Evolutionary conservation across 2,888 invertebrate genomes (phyloP), one percentile per base, ranked within the genome.

Genomic region (Crepidodera aurea): DNA sequence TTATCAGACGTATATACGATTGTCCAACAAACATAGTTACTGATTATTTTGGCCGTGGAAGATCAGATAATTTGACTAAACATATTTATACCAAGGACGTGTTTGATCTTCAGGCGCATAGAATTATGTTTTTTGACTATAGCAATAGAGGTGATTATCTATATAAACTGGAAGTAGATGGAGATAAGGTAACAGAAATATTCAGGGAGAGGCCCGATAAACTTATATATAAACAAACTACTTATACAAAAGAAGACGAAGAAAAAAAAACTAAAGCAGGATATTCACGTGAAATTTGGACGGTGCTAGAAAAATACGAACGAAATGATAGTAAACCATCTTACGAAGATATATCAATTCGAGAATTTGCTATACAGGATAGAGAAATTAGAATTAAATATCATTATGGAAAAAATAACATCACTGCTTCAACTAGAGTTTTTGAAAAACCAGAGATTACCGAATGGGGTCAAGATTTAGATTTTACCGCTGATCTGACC

Each of bases 371-470:
- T 57, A 80, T 90, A 0, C 79, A 82, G 5, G 85, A 87, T 0
- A 84, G 87, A 40, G 84, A 86, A 29, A 88, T 90, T 51, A 83
- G 84, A 32, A 73, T 91, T 3, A 80, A 85, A 34, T 89, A 86
- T 73, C 90, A 90, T 69, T 89, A 89, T 69, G 86, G 82, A 0
- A 83, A 84, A 61, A 87, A 78, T 16, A 81, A 85, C 66, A 84
- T 87, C 2, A 87, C 88, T 0, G 87, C 88, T 64, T 84, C 87
- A 8, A 89, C 86, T 0, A 83, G 90, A 37, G 84, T 82, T 51
- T 92, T 88, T 69, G 81, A 84, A 1, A 92, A 91, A 72, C 91
- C 92, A 0, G 86, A 88, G 3, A 79, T 87, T 55, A 86, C 88
- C 0, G 90, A 92, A 72, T 87, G 89, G 71, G 90, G 89, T 0